Conservation (phyloP, 2,113 vertebrate genomes). For the Ptilorrhoa leucosticta region DNA sequence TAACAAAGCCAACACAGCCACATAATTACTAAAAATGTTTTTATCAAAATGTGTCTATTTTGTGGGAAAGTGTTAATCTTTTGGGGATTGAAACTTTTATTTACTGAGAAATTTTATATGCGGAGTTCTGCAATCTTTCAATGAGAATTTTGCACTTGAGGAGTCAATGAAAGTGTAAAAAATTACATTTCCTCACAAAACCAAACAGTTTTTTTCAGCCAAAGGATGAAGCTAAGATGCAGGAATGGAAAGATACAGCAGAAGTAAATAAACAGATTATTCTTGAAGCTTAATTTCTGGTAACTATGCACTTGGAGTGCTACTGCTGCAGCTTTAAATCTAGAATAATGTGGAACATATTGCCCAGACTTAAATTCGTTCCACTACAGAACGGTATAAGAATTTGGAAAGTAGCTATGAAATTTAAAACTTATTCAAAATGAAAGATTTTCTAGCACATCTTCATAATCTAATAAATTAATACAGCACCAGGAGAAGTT, state of each 20-base stretch:
- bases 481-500: neutral
- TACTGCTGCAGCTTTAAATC: neutral
- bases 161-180: neutral
- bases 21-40: neutral
- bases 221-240: neutral
- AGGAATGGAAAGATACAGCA: neutral
- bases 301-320: neutral
- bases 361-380: neutral
- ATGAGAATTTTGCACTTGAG: neutral
- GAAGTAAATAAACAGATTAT: neutral
- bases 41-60: neutral
- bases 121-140: neutral
- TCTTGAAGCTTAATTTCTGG: neutral
- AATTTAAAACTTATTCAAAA: neutral
- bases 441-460: neutral
- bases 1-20: neutral
- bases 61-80: neutral
- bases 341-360: neutral
- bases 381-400: neutral
- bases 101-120: neutral
- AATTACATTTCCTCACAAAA: neutral
- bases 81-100: neutral
- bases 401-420: neutral
- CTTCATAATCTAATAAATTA: neutral
- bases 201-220: neutral